A percentile compares a stretch with the other conserved stretches of the same genome.
Evolutionary conservation across 2,113 vertebrate species (phyloP).

Genomic region (Myotis lucifugus): DNA sequence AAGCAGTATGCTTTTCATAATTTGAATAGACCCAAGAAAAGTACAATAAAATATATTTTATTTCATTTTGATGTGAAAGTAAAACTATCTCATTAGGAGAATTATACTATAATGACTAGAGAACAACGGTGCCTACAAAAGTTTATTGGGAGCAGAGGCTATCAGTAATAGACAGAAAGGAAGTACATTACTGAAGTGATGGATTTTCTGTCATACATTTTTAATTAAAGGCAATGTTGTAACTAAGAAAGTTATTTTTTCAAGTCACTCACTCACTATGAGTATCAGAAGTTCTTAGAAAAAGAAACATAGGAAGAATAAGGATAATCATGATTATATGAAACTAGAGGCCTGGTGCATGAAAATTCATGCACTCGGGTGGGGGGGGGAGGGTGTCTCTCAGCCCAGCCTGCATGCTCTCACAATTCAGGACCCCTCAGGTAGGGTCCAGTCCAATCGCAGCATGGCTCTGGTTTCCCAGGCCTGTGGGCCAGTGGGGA

Average conservation of each 20-base stretch:
- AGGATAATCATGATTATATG: not conserved
- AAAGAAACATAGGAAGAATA: conserved; percentile 9
- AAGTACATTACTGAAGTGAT: conserved; percentile 64
- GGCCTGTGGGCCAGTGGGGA: too few species aligned
- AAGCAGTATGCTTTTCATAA: conserved; percentile 54
- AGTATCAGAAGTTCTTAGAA: not conserved
- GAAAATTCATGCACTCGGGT: too few species aligned
- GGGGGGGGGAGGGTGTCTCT: too few species aligned
- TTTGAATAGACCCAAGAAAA: conserved; percentile 58
- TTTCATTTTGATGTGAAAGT: conserved; percentile 61
- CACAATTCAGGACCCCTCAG: too few species aligned
- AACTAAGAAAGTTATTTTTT: conserved; percentile 59
- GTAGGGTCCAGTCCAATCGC: too few species aligned
- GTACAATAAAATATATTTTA: conserved; percentile 10
- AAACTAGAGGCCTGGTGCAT: not conserved
- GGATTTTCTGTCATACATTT: conserved; percentile 68
- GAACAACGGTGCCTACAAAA: conserved; percentile 46
- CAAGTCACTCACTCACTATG: conserved; percentile 68
- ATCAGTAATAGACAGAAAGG: conserved; percentile 64
- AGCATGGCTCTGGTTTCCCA: too few species aligned
- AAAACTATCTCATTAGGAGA: conserved; percentile 65
- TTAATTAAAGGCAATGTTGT: conserved; percentile 73
- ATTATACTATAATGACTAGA: conserved; percentile 65
- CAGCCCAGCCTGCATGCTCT: too few species aligned
- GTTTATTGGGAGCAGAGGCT: conserved; percentile 68